Evolutionary conservation across 53 echinoderm and acorn worm species (phyloP).

Genomic region (Paracentrotus lividus): DNA sequence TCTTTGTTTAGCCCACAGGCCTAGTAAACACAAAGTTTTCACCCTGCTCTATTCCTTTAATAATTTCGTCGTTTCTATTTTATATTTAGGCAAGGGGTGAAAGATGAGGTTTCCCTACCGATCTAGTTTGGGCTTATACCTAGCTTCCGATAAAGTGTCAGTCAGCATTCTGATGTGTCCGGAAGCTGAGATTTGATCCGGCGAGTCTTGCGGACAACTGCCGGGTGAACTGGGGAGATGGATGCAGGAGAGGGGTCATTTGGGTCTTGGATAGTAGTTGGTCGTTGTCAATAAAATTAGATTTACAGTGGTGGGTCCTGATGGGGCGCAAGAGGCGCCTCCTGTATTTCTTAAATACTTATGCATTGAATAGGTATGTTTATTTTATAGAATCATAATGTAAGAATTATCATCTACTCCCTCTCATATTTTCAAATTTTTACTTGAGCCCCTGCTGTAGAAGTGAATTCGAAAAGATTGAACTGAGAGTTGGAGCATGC

Average conservation of each 20-base stretch:
- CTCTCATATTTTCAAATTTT: too few species aligned
- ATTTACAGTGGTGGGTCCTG: not conserved
- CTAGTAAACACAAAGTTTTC: not conserved
- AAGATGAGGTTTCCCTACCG: not conserved
- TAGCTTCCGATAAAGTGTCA: conserved; percentile 16
- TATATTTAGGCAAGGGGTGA: not conserved
- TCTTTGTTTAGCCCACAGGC: too few species aligned
- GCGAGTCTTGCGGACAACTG: not conserved
- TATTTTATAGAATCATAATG: too few species aligned
- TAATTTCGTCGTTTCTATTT: not conserved
- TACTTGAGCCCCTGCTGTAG: too few species aligned
- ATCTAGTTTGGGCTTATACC: not conserved
- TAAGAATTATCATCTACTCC: too few species aligned
- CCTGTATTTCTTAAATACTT: too few species aligned
- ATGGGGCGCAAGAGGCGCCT: not conserved
- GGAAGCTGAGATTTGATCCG: not conserved
- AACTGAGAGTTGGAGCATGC: too few species aligned
- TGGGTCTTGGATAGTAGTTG: not conserved
- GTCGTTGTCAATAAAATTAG: not conserved
- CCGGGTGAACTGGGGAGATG: not conserved
- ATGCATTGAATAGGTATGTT: too few species aligned
- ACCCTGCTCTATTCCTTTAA: not conserved
- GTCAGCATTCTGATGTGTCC: conserved; percentile 17
- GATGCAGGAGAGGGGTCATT: not conserved
- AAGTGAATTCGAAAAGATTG: too few species aligned